These are phyloP conservation scores for Zygaena filipendulae DNA, from an alignment of 2,888 invertebrate genomes.

Conservation along the genomic window DNA sequence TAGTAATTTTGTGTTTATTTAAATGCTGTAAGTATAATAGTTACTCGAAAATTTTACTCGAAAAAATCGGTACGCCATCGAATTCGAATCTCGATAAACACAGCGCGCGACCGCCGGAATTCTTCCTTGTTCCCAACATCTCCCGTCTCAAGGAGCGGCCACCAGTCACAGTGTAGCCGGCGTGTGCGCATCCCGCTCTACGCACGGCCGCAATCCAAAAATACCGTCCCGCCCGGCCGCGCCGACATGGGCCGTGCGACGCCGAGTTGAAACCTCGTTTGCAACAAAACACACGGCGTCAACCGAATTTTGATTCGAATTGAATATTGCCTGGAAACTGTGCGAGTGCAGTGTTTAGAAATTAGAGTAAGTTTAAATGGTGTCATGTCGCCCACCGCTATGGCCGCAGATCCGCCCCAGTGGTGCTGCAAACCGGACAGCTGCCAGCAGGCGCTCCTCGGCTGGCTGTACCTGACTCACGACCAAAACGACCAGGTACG, in stretches of 20 bases:
- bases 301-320: slow-evolving; percentile 11
- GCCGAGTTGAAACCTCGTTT: slow-evolving; percentile 5
- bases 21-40: slow-evolving; percentile 3
- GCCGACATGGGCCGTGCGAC: slow-evolving; percentile 17
- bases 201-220: slow-evolving; percentile 42
- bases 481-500: slow-evolving; percentile 59
- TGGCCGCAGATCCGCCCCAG: slow-evolving; percentile 50
- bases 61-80: slow-evolving; percentile 17
- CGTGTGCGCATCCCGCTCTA: slow-evolving; percentile 52
- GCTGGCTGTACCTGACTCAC: slow-evolving; percentile 52
- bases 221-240: slow-evolving; percentile 36
- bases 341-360: too few relatives aligned
- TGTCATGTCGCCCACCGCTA: slow-evolving; percentile 55
- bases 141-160: slow-evolving; percentile 59
- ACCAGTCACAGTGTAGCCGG: slow-evolving; percentile 46
- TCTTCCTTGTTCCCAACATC: slow-evolving; percentile 41
- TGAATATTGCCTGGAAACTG: slow-evolving; percentile 11
- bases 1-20: neutral
- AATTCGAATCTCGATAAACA: slow-evolving; percentile 17
- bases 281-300: neutral
- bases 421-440: slow-evolving; percentile 52
- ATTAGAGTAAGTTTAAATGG: slow-evolving; percentile 30
- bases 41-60: slow-evolving; percentile 16
- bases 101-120: slow-evolving; percentile 6
- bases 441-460: slow-evolving; percentile 48